A percentile compares a stretch with the other conserved stretches of the same genome.
These are phyloP conservation scores for Pogoniulus pusillus DNA, from an alignment of 2,797 vertebrate species.

Conservation along the genomic window DNA sequence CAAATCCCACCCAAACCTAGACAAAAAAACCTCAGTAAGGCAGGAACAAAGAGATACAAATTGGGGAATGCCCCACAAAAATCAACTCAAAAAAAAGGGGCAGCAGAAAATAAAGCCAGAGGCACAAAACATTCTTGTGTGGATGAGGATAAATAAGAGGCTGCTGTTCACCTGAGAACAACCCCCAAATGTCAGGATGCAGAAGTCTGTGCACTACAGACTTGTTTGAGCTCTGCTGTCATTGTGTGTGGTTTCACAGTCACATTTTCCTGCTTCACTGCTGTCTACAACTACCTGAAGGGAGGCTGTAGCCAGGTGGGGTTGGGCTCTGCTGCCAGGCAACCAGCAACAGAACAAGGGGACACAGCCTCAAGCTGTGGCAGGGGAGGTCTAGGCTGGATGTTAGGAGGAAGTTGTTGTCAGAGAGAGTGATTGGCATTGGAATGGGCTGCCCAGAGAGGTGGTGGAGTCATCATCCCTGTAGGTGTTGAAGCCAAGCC, in stretches of 20 bases:
- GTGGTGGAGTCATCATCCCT: too few species aligned
- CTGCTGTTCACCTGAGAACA: background rate
- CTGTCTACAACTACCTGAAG: too few species aligned
- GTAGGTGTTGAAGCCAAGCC: too few species aligned
- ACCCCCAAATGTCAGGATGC: background rate
- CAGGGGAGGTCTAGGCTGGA: too few species aligned
- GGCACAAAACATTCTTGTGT: background rate
- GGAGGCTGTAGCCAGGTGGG: too few species aligned
- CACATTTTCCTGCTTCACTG: rapidly evolving
- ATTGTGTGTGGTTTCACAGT: background rate
- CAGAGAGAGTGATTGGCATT: too few species aligned
- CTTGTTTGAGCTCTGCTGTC: background rate
- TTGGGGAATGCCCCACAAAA: background rate
- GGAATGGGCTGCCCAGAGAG: too few species aligned
- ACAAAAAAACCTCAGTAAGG: background rate
- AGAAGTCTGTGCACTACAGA: background rate
- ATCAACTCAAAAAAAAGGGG: background rate
- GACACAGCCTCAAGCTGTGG: too few species aligned
- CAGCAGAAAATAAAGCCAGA: background rate
- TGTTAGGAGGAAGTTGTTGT: too few species aligned
- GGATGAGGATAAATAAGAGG: background rate
- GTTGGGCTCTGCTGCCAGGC: too few species aligned
- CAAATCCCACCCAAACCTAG: background rate
- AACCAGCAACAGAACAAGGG: too few species aligned
- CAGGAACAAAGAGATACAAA: background rate